Evolutionary conservation across 2,888 invertebrate genomes (phyloP).

Genomic region (Aporophyla nigra): DNA sequence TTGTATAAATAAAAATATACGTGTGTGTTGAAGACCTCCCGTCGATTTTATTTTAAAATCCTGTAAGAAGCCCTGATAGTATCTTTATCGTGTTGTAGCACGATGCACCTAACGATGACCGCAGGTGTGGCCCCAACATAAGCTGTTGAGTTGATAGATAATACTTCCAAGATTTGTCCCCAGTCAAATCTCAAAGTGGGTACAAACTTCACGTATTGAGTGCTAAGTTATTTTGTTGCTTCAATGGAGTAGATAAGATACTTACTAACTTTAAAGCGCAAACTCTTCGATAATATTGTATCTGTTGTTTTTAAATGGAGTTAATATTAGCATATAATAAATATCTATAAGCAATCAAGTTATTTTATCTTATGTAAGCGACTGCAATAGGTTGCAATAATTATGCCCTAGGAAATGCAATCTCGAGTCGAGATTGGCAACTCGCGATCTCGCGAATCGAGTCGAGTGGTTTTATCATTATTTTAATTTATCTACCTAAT

Average conservation of each 20-base stretch:
- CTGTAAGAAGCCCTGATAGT: too few relatives aligned
- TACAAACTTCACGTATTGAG: conserved; percentile 36
- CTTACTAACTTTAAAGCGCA: conserved; percentile 13
- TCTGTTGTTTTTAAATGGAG: neutral
- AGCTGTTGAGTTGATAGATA: conserved; percentile 23
- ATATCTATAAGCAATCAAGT: too few relatives aligned
- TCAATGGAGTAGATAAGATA: conserved; percentile 35
- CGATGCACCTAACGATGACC: too few relatives aligned
- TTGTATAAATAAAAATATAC: too few relatives aligned
- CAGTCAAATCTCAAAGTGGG: conserved; percentile 12
- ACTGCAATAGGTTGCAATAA: too few relatives aligned
- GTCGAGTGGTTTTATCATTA: neutral
- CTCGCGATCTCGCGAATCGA: too few relatives aligned
- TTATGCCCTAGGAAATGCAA: neutral
- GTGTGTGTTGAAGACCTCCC: too few relatives aligned
- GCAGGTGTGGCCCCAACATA: neutral
- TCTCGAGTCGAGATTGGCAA: too few relatives aligned
- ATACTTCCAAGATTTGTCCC: conserved; percentile 24
- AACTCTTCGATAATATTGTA: conserved; percentile 11
- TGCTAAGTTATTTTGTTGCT: conserved; percentile 40
- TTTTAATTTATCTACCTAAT: neutral
- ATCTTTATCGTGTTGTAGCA: neutral
- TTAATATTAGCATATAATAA: neutral
- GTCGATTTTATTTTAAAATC: too few relatives aligned
- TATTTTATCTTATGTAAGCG: too few relatives aligned